Percentiles rank a stretch among this genome's conserved stretches.
Conservation (phyloP, 1,140 invertebrate genomes). For the Samia ricini region DNA sequence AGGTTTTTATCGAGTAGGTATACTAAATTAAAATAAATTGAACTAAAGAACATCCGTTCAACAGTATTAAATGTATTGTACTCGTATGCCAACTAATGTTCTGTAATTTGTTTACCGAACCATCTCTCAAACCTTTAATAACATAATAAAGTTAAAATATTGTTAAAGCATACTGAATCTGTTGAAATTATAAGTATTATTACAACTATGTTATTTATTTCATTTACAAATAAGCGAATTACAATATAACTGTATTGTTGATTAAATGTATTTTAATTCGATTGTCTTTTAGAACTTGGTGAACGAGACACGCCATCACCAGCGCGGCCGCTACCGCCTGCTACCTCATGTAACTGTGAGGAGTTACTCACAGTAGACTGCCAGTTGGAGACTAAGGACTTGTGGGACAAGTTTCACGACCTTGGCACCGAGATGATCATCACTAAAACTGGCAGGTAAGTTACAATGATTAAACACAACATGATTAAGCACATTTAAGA, state of each 20-base stretch:
- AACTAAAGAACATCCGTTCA: no score
- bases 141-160: no score
- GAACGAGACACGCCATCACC: slow-evolving; percentile 73
- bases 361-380: slow-evolving; percentile 91
- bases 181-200: no score
- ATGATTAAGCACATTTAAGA: neutral
- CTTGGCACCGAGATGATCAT: slow-evolving; percentile 99
- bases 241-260: neutral
- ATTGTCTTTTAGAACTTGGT: slow-evolving; percentile 54
- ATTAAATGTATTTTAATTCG: neutral
- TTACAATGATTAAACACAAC: slow-evolving; percentile 16
- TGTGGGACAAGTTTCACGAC: slow-evolving; percentile 96
- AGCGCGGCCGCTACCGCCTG: slow-evolving; percentile 56
- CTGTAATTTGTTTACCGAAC: no score
- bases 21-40: no score
- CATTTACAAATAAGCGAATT: no score
- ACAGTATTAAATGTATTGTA: no score
- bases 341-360: slow-evolving; percentile 85
- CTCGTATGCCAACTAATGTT: no score
- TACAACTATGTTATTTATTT: no score
- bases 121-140: no score
- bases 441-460: slow-evolving; percentile 97
- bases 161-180: no score
- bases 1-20: no score
- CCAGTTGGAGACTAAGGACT: slow-evolving; percentile 95